Evolutionary conservation across 2,113 vertebrate species (phyloP), one percentile per base, ranked within the genome.

Genomic region (Bujurquina vittata): DNA sequence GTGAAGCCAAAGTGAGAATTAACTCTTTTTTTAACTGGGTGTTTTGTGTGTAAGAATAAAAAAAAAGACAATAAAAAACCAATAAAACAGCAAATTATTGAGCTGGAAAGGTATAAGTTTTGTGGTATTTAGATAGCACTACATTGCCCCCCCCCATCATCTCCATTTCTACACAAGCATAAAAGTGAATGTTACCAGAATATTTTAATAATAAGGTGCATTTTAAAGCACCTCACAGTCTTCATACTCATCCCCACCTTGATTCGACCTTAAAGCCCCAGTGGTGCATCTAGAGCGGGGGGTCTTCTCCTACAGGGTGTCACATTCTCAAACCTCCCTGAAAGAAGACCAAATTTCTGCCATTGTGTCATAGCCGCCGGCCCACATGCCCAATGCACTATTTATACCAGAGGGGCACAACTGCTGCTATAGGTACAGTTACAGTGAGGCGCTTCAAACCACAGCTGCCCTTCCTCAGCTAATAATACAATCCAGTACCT

Each of bases 351-450:
- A 62, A 85, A 89, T 89, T 89, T 90, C 85, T 92, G 91, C 88
- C 89, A 90, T 93, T 92, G 92, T 94, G 92, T 93, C 89, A 92
- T 89, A 79, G 92, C 85, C 78, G 92, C 86, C 88, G 80, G 75
- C 80, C 33, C 65, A 84, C 92, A 92, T 91, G 89, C 90, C 89
- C 91, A 11, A 59, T 15, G 43, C 82, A 89, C 92, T 94, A 95
- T 95, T 95, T 94, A 93, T 95, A 95, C 88, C 90, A 62, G 88
- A 90, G 73, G 77, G 87, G 62, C 94, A 92, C 94, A 95, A 93
- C 93, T 95, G 94, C 91, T 92, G 75, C 88, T 92, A 88, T 93
- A 91, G 94, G 90, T 94, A 93, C 93, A 92, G 91, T 93, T 92
- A 94, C 92, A 93, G 92, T 86, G 84, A 79, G 79, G 54, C 85